Evolutionary conservation across 2,888 invertebrate genomes (phyloP).

Genomic region (Mycalesis mineus): DNA sequence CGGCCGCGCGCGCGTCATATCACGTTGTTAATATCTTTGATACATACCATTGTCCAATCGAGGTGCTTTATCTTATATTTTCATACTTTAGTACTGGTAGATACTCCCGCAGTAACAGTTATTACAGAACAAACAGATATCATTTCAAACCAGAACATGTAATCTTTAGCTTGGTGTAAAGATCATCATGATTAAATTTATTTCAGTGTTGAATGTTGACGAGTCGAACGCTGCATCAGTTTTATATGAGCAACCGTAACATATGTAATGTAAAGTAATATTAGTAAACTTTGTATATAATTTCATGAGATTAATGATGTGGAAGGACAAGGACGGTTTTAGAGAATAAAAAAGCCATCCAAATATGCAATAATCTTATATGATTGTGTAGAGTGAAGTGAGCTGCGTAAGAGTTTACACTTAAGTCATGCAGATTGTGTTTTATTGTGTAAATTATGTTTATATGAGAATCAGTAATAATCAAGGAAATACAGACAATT

Average conservation of each 20-base stretch:
- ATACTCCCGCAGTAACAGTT: conserved; percentile 74
- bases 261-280: conserved; percentile 69
- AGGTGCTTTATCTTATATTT: conserved; percentile 80
- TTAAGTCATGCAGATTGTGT: conserved; percentile 74
- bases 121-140: conserved; percentile 53
- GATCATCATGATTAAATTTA: conserved; percentile 52
- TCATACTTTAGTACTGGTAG: conserved; percentile 79
- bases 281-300: conserved; percentile 77
- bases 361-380: conserved; percentile 73
- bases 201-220: conserved; percentile 51
- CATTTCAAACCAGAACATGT: conserved; percentile 45
- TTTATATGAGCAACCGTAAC: conserved; percentile 46
- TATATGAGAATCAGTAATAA: conserved; percentile 75
- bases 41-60: conserved; percentile 79
- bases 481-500: conserved; percentile 70
- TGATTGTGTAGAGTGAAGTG: conserved; percentile 73
- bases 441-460: conserved; percentile 78
- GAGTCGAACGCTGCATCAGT: conserved; percentile 43
- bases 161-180: conserved; percentile 49
- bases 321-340: conserved; percentile 63
- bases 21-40: conserved; percentile 78
- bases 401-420: conserved; percentile 66
- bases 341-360: conserved; percentile 73
- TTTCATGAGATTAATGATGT: conserved; percentile 74
- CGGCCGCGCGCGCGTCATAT: conserved; percentile 72